Base-by-base conservation (phyloP, 2,888 invertebrate species). In the Andrena bucephala region DNA sequence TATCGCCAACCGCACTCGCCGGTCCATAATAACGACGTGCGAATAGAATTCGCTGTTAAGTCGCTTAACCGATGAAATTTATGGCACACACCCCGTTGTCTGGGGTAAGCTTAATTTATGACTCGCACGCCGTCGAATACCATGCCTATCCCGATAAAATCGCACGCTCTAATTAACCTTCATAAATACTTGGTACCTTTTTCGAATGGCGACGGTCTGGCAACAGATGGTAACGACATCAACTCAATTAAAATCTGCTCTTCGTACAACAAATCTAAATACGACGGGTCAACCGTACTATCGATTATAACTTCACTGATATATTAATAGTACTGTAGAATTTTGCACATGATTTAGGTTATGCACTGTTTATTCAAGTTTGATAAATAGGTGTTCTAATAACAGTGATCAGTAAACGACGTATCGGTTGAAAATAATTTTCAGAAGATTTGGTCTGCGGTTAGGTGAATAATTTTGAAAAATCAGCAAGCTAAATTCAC, bases 51-150 rank as follows among this genome's bases (percentile, higher is more conserved):
- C 31, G 24, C 2, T 31, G 48, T 31, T 67, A 48, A 27, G 59
- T 67, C 31, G 67, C 48, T 67, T 74, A 74, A 59, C 67, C 65
- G 59, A 16, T 16, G 0, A 67, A 67, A 74, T 74, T 67, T 67
- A 74, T 54, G 48, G 24, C 13, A 48, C 31, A 24, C 42, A 20
- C 42, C 48, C 4, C n/a, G 33, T 63, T 63, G 63, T 27, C 31
- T 16, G 63, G 33, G 3, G 42, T 67, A 65, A 33, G 5, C 31
- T 74, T 10, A 59, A 74, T 74, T 74, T 67, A 74, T 27, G 57
- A 13, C 31, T 20, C 29, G 13, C 20, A n/a, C 13, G 31, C 16
- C 59, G 59, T 70, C 70, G 63, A 63, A 63, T 36, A 24, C 42
- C 63, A 42, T 42, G 63, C 33, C 63, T 24, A 63, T 63, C 13